Percentiles rank a stretch among this genome's conserved stretches.
These are phyloP conservation scores for Hypolimnas misippus DNA, from an alignment of 2,888 invertebrate species.

Conservation along the genomic window DNA sequence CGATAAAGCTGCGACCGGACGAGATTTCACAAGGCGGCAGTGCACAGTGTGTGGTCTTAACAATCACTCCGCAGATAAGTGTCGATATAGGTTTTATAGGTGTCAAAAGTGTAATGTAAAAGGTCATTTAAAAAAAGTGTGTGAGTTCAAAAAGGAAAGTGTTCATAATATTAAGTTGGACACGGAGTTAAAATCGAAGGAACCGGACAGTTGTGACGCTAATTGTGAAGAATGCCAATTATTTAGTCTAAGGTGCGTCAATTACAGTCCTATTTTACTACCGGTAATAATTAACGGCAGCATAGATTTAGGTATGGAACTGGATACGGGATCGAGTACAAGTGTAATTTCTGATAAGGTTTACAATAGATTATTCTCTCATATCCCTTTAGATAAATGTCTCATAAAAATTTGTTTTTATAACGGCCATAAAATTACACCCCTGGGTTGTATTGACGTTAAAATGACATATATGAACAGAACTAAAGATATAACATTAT, in stretches of 20 bases:
- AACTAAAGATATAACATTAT: neutral
- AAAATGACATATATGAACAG: neutral
- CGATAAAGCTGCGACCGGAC: no score
- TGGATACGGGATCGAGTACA: conserved; percentile 3
- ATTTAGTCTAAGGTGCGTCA: conserved; percentile 17
- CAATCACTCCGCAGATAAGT: no score
- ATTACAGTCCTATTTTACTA: conserved; percentile 13
- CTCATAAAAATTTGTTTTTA: neutral
- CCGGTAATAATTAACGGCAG: conserved; percentile 1
- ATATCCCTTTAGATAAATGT: neutral
- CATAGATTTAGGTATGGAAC: neutral
- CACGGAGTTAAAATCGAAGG: neutral
- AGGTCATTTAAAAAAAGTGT: no score
- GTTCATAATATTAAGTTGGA: no score
- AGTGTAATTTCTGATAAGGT: neutral
- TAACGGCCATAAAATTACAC: neutral
- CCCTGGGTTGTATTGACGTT: neutral
- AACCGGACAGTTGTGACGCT: conserved; percentile 7
- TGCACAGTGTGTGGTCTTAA: no score
- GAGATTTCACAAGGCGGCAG: no score
- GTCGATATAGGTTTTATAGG: no score
- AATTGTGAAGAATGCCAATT: conserved; percentile 16
- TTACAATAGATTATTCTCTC: neutral
- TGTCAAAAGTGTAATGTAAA: no score
- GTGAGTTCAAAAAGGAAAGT: no score